These are phyloP conservation scores for Hydrophis major DNA, from an alignment of 2,797 vertebrate species.

Conservation along the genomic window DNA sequence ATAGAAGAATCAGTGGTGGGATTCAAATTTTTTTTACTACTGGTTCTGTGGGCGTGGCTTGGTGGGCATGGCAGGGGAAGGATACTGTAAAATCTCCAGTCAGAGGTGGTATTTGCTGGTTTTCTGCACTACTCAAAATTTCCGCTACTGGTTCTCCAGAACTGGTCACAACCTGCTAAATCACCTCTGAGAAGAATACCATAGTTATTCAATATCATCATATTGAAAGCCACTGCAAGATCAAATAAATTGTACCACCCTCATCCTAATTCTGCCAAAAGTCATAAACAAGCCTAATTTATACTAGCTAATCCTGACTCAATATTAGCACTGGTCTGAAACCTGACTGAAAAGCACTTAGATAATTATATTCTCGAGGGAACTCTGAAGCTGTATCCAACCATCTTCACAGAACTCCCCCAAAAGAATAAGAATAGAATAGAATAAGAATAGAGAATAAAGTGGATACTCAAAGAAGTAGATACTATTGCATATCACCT, in stretches of 20 bases:
- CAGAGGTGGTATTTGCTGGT: no score
- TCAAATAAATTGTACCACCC: background rate
- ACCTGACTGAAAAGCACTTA: background rate
- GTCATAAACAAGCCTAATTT: background rate
- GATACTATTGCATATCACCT: background rate
- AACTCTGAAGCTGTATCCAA: background rate
- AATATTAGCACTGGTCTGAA: background rate
- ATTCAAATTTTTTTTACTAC: no score
- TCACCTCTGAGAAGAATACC: background rate
- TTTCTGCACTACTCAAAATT: no score
- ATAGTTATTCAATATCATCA: background rate
- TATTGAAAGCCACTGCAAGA: background rate
- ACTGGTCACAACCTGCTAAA: no score
- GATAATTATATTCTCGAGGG: background rate
- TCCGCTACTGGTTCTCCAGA: no score
- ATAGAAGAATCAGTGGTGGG: no score
- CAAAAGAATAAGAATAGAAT: background rate
- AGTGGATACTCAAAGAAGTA: background rate
- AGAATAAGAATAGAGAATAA: background rate
- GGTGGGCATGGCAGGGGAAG: no score
- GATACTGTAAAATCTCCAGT: no score
- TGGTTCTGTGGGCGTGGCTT: no score
- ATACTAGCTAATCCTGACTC: background rate
- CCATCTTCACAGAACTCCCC: background rate
- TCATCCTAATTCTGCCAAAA: background rate